Conservation (phyloP, 1,140 invertebrate species). For the Acyrthosiphon pisum region DNA sequence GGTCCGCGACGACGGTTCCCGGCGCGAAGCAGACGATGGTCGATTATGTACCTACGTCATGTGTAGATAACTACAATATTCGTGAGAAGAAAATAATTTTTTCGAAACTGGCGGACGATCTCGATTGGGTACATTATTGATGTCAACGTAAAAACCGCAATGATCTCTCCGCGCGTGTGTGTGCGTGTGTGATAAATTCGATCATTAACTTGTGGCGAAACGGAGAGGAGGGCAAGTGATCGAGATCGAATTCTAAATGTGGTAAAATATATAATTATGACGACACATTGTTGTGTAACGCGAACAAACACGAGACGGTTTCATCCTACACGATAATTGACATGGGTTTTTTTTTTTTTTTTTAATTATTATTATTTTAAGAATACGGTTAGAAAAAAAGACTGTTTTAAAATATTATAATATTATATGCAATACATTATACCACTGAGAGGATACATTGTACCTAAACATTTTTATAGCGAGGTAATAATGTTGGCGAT, state of each 20-base stretch:
- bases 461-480: neutral
- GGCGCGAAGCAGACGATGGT: neutral
- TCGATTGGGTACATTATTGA: neutral
- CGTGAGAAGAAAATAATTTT: neutral
- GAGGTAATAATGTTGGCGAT: neutral
- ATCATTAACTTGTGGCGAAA: neutral
- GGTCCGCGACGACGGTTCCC: neutral
- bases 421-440: neutral
- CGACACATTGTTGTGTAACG: neutral
- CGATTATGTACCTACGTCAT: neutral
- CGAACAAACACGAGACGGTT: neutral
- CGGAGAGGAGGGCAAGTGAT: neutral
- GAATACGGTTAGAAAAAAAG: neutral
- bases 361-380: neutral
- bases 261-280: neutral
- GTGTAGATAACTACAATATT: neutral
- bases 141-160: neutral
- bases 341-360: neutral
- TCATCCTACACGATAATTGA: slow-evolving; percentile 24
- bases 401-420: neutral
- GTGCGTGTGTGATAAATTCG: neutral
- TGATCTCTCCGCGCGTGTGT: neutral
- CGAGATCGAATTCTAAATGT: neutral
- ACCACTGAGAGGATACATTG: too few species aligned
- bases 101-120: neutral